Evolutionary conservation across 2,888 invertebrate genomes (phyloP), one percentile per base, ranked within the genome.

Genomic region (Diogma glabrata): DNA sequence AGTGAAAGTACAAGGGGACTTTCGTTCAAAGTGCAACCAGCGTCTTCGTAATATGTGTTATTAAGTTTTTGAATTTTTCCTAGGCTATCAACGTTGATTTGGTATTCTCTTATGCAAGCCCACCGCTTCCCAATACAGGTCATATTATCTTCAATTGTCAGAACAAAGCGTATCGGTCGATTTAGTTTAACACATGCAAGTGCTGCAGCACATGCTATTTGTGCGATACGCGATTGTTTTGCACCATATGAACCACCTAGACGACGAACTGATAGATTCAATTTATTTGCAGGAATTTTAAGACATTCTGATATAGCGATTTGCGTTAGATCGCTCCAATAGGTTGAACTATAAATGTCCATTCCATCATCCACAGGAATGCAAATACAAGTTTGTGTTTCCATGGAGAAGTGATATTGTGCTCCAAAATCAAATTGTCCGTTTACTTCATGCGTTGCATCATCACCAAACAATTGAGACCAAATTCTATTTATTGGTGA

Each of bases 391-490:
- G 74, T 74, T 52, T 81, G 81, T 0, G 80, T 75, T 60, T 85
- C 85, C 79, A 85, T 80, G 7, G 77, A 75, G 58, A 77, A 83
- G 63, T 85, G 84, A 62, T 79, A 82, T 61, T 86, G 85, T 3
- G 72, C 61, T 16, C 76, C 77, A 47, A 74, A 56, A 47, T 70
- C 67, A 50, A 74, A 67, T 51, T 67, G 71, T 1, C 82, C 84
- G 47, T 70, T 69, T 5, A 81, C 59, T 9, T 73, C 67, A 33
- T 66, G 60, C 14, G 58, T 59, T 23, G 58, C 55, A 14, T 65
- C 54, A 2, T 50, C 54, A 40, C 47, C 48, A 16, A 50, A 17
- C 60, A 23, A 56, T 56, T 17, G 65, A 54, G 12, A 53, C 3
- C 61, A 54, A 49, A n/a, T 53, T 54, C 5, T 30, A 16, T n/a